A percentile compares a stretch with the other conserved stretches of the same genome.
These are phyloP conservation scores for Drosophila albomicans DNA, from an alignment of 1,140 invertebrate species.

Conservation along the genomic window DNA sequence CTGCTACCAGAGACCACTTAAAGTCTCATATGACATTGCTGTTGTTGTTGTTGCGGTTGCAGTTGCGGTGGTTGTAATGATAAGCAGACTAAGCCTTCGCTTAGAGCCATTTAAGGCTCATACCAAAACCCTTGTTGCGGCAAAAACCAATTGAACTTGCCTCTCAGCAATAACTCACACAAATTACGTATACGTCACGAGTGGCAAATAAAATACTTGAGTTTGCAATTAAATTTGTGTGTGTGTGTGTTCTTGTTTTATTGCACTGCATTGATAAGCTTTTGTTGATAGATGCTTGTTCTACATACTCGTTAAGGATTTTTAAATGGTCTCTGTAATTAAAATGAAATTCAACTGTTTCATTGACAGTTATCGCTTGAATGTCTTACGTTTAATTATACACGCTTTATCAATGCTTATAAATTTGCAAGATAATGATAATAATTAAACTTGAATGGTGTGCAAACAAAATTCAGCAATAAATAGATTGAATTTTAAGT, in stretches of 20 bases:
- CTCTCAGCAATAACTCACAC: conserved; percentile 12
- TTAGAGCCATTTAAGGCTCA: conserved; percentile 6
- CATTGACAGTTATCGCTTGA: conserved; percentile 13
- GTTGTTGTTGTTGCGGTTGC: too few species aligned
- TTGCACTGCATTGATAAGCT: conserved; percentile 35
- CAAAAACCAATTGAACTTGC: conserved; percentile 38
- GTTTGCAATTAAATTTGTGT: conserved; percentile 25
- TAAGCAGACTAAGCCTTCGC: conserved; percentile 14
- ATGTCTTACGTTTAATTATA: conserved; percentile 2
- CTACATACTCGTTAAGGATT: conserved; percentile 26
- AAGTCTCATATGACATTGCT: too few species aligned
- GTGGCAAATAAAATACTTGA: conserved; percentile 43
- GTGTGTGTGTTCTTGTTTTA: conserved; percentile 25
- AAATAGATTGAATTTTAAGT: background rate
- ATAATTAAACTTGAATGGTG: conserved; percentile 11
- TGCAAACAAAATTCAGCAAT: conserved; percentile 9
- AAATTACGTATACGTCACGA: conserved; percentile 44
- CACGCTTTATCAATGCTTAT: background rate
- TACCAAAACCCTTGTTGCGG: conserved; percentile 6
- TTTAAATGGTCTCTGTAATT: conserved; percentile 21
- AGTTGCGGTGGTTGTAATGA: background rate
- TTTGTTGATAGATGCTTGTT: conserved; percentile 45
- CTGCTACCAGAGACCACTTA: background rate
- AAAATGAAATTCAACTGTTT: conserved; percentile 28
- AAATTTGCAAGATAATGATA: conserved; percentile 1